Evolutionary conservation across 1,140 invertebrate species (phyloP).

Genomic region (Xylocopa sonorina): DNA sequence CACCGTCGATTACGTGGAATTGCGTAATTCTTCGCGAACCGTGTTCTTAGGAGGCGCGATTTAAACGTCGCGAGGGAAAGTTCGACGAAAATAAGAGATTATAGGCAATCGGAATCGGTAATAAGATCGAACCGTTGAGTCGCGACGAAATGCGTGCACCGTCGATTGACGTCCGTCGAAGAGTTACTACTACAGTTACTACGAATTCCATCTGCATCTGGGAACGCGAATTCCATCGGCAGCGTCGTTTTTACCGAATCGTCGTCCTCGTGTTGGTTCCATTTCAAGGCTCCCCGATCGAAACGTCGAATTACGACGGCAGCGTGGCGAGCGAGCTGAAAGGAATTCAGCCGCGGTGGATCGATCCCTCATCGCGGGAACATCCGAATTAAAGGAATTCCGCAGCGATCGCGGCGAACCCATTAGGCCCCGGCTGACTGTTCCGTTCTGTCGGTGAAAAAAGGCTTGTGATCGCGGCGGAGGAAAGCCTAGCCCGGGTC

Average conservation of each 20-base stretch:
- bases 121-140: too few relatives aligned
- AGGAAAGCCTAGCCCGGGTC: conserved; percentile 6
- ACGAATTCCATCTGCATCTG: too few relatives aligned
- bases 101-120: too few relatives aligned
- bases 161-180: too few relatives aligned
- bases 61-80: too few relatives aligned
- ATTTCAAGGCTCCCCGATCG: not conserved
- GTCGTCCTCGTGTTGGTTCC: not conserved
- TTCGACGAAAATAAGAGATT: too few relatives aligned
- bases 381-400: conserved; percentile 47
- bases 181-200: too few relatives aligned
- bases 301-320: conserved; percentile 5
- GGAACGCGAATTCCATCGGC: not conserved
- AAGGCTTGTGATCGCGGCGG: conserved; percentile 1
- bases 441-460: conserved; percentile 6
- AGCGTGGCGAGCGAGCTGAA: conserved; percentile 18
- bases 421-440: conserved; percentile 11
- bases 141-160: too few relatives aligned
- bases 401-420: conserved; percentile 8
- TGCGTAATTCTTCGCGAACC: too few relatives aligned
- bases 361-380: conserved; percentile 36
- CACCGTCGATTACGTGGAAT: too few relatives aligned
- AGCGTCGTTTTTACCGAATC: not conserved
- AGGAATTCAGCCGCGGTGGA: conserved; percentile 16
- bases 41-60: too few relatives aligned